These are phyloP conservation scores for Mylabris sibirica DNA, from an alignment of 2,888 invertebrate species.

Conservation along the genomic window DNA sequence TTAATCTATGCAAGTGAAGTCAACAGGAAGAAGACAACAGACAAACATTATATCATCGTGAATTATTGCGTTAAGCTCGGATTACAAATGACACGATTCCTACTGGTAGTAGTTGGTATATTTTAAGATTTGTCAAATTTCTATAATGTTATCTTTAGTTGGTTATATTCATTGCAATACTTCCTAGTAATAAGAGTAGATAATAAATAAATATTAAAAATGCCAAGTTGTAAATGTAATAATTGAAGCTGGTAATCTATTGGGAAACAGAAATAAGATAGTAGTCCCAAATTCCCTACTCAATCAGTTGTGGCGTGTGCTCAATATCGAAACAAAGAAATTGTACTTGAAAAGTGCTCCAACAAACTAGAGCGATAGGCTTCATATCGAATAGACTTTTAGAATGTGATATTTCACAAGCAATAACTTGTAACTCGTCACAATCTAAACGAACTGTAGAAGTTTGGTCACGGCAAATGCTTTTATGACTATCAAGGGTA, in stretches of 20 bases:
- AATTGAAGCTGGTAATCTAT: conserved; percentile 54
- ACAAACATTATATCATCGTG: conserved; percentile 55
- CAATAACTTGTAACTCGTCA: conserved; percentile 56
- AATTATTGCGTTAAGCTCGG: conserved; percentile 53
- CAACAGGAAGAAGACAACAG: conserved; percentile 48
- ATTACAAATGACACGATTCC: conserved; percentile 55
- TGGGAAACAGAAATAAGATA: conserved; percentile 50
- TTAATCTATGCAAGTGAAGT: conserved; percentile 32
- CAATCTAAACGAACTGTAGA: conserved; percentile 62
- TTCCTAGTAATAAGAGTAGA: background rate
- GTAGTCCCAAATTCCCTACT: conserved; percentile 59
- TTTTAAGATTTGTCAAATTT: conserved; percentile 55
- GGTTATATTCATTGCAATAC: background rate
- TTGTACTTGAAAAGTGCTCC: conserved; percentile 60
- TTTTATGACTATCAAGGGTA: conserved; percentile 85
- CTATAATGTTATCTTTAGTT: conserved; percentile 47
- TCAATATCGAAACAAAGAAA: conserved; percentile 59
- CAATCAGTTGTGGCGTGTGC: conserved; percentile 60
- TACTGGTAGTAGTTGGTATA: conserved; percentile 45
- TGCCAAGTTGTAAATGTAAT: conserved; percentile 45
- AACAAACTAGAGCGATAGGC: conserved; percentile 58
- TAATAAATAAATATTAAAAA: conserved; percentile 6
- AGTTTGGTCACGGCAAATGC: conserved; percentile 88
- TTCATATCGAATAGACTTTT: conserved; percentile 54
- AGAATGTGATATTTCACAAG: conserved; percentile 56